Percentiles rank a stretch among this genome's conserved stretches.
Evolutionary conservation across 1,140 invertebrate genomes (phyloP).

Genomic region (Bombyx mori): DNA sequence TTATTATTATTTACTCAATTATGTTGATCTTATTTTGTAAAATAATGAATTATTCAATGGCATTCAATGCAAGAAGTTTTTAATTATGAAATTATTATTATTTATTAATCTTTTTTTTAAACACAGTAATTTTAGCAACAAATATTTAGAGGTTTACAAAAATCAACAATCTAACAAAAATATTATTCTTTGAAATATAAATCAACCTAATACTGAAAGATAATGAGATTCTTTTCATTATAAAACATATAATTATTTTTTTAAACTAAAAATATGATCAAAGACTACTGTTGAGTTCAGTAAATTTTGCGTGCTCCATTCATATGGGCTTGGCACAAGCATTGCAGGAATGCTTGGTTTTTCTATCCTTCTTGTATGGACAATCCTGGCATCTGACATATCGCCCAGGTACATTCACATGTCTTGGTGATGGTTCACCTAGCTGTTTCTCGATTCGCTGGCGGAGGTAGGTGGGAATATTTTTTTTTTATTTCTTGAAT

Average conservation of each 20-base stretch:
- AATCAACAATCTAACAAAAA: constrained; percentile 1
- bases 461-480: too few relatives aligned
- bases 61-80: constrained; percentile 1
- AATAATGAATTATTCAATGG: constrained; percentile 3
- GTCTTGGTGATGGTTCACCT: too few relatives aligned
- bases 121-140: background rate
- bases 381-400: too few relatives aligned
- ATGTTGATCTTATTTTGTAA: constrained; percentile 3
- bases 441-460: too few relatives aligned
- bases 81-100: constrained; percentile 2
- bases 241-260: background rate
- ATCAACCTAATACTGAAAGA: constrained; percentile 4
- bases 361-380: background rate
- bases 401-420: too few relatives aligned
- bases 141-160: background rate
- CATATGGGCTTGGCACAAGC: constrained; percentile 15
- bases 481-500: too few relatives aligned
- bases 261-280: constrained; percentile 3
- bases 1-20: constrained; percentile 1
- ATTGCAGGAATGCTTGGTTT: constrained; percentile 15
- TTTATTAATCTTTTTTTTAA: constrained; percentile 1
- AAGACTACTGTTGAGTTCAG: constrained; percentile 10
- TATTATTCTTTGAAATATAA: constrained; percentile 6
- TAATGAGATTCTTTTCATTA: background rate
- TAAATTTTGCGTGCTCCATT: constrained; percentile 15